Evolutionary conservation across 2,888 invertebrate genomes (phyloP).

Genomic region (Timema podura): DNA sequence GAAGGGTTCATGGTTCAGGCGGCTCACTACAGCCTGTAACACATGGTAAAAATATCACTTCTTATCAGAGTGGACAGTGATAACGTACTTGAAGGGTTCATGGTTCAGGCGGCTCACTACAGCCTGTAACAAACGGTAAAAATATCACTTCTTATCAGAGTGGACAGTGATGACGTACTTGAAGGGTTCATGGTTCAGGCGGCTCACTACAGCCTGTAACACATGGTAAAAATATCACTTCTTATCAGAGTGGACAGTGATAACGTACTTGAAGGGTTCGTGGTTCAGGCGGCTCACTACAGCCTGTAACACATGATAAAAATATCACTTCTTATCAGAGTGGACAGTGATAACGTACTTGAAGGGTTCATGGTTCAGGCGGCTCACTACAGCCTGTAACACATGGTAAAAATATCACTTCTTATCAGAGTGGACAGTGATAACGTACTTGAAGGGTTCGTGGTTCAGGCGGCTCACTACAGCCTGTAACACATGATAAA

Average conservation of each 20-base stretch:
- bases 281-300: conserved; percentile 37
- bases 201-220: conserved; percentile 33
- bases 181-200: conserved; percentile 37
- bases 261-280: conserved; percentile 35
- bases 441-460: conserved; percentile 35
- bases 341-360: no score
- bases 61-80: conserved; percentile 19
- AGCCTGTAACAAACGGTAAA: conserved; percentile 22
- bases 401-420: no score
- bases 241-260: no score
- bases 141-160: not conserved
- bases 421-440: no score
- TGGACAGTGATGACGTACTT: conserved; percentile 20
- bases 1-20: conserved; percentile 37
- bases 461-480: conserved; percentile 37
- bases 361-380: conserved; percentile 37
- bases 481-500: conserved; percentile 22
- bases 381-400: conserved; percentile 33
- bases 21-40: conserved; percentile 33
- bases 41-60: not conserved
- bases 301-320: conserved; percentile 22
- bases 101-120: conserved; percentile 37
- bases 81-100: conserved; percentile 33
- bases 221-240: no score
- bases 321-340: no score